Evolutionary conservation across 2,113 vertebrate genomes (phyloP).

Genomic region (Salvelinus sp.): DNA sequence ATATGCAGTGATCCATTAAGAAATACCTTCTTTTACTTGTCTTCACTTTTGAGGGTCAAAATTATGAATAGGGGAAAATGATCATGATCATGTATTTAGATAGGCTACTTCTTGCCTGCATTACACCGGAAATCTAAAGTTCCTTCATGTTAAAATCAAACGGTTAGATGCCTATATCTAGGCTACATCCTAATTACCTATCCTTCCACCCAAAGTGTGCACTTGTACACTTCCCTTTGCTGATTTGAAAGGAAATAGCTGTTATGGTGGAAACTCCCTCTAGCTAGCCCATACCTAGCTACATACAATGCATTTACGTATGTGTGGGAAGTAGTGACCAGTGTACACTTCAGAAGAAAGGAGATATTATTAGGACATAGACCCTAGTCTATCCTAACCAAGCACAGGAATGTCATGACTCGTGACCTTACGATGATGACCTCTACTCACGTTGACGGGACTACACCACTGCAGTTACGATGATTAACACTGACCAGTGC

Average conservation of each 20-base stretch:
- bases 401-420: constrained; percentile 23
- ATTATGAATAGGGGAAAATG: not conserved
- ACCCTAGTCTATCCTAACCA: not conserved
- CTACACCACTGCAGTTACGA: constrained; percentile 15
- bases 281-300: no score
- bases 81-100: no score
- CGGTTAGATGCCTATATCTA: constrained; percentile 6
- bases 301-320: no score
- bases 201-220: no score
- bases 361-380: no score
- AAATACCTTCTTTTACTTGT: not conserved
- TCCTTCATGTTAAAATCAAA: not conserved
- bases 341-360: no score
- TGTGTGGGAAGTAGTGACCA: no score
- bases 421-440: constrained; percentile 14
- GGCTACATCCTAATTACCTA: not conserved
- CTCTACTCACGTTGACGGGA: constrained; percentile 14
- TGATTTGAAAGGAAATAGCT: no score
- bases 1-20: not conserved
- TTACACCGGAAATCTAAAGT: not conserved
- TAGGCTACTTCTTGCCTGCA: no score
- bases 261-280: no score
- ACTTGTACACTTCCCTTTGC: no score
- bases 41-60: not conserved
- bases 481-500: not conserved